phyloP scores from a whole-genome alignment of 2,797 vertebrate species.

The Nasua narica region DNA sequence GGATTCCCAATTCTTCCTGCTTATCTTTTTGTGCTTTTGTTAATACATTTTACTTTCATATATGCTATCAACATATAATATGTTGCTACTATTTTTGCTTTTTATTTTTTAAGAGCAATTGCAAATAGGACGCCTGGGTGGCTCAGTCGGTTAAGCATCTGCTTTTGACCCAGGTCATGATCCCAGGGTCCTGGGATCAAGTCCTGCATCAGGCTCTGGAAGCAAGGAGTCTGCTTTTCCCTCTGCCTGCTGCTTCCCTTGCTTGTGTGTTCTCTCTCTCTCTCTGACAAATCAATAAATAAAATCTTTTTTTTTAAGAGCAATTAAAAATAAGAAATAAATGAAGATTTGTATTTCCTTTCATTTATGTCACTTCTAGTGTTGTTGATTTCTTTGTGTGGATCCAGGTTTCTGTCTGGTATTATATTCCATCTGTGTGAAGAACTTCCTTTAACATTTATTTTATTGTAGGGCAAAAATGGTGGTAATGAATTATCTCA shows the following conservation, averaged over 20 bases:
- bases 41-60: neutral
- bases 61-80: neutral
- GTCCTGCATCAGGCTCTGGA: no score
- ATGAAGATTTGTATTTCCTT: neutral
- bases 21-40: neutral
- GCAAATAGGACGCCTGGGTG: neutral
- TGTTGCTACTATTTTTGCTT: neutral
- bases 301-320: neutral
- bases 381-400: neutral
- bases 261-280: no score
- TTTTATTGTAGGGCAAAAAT: neutral
- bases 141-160: no score
- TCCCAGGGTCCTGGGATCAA: no score
- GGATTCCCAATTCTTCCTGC: neutral
- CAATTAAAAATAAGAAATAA: conserved; percentile 21
- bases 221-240: no score
- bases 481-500: neutral
- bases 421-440: neutral
- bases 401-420: neutral
- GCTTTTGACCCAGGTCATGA: no score
- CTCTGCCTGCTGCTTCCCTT: no score
- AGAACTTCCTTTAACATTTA: neutral
- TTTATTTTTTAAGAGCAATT: conserved; percentile 12
- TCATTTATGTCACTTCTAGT: neutral
- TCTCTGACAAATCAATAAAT: no score